phyloP scores from a whole-genome alignment of 1,140 invertebrate species.

The Anadara kagoshimensis region DNA sequence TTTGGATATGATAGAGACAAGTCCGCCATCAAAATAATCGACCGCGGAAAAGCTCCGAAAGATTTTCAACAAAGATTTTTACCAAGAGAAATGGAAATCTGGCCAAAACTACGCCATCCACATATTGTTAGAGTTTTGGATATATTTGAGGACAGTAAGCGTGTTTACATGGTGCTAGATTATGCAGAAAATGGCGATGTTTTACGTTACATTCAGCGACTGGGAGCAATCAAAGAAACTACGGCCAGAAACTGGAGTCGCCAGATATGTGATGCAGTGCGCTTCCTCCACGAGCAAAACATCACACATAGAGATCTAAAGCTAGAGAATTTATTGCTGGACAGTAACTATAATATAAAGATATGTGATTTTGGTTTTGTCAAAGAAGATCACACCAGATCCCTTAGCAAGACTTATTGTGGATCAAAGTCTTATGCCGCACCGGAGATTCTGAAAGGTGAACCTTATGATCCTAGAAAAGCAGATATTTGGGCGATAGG shows the following conservation, averaged over 20 bases:
- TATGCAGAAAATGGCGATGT: constrained; percentile 69
- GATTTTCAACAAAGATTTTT: constrained; percentile 92
- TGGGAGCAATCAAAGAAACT: constrained; percentile 66
- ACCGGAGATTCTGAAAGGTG: constrained; percentile 80
- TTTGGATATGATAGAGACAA: constrained; percentile 61
- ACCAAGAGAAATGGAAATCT: constrained; percentile 90
- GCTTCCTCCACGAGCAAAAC: constrained; percentile 89
- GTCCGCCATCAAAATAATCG: constrained; percentile 93
- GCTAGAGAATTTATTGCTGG: constrained; percentile 92
- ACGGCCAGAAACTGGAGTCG: constrained; percentile 63
- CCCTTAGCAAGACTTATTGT: constrained; percentile 80
- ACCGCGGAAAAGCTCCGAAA: constrained; percentile 81
- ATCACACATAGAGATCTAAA: constrained; percentile 91
- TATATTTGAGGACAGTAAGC: constrained; percentile 65
- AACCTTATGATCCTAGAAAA: constrained; percentile 72
- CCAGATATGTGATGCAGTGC: constrained; percentile 78
- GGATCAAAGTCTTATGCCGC: constrained; percentile 83
- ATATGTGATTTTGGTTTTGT: constrained; percentile 92
- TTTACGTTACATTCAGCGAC: constrained; percentile 68
- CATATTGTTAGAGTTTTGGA: constrained; percentile 85
- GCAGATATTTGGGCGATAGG: constrained; percentile 74
- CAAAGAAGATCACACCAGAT: constrained; percentile 56
- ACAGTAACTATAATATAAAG: constrained; percentile 87
- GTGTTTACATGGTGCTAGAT: constrained; percentile 70
- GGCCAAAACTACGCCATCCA: constrained; percentile 89